Base-by-base conservation (phyloP, 2,113 vertebrate genomes). In the Saccopteryx leptura region DNA sequence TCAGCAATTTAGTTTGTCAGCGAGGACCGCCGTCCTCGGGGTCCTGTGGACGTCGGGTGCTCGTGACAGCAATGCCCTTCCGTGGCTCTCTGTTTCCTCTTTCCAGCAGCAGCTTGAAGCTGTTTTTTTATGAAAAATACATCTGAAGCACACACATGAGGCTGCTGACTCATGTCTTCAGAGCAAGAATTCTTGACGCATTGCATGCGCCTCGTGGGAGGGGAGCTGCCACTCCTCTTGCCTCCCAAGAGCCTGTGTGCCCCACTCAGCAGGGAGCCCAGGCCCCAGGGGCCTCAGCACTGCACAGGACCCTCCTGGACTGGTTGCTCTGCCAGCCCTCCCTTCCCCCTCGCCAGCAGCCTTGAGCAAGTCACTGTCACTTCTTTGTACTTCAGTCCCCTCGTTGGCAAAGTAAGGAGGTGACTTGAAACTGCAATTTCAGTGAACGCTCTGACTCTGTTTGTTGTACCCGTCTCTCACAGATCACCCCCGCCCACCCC, bases 91-190 rank as follows among this genome's bases (percentile, higher is more conserved):
- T 65, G n/a, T 91, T 96, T 94, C 85, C 54, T 85, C 15, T 93
- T 79, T 66, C 68, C n/a, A 89, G 82, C 28, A 48, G 61, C 6
- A 76, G 68, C 72, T 83, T 60, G 54, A 61, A 81, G 52, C 90
- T 93, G 33, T 88, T 91, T 89, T 89, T 60, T 63, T 31, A 11
- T 96, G 74, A 61, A 48, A 92, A 58, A 50, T 68, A 17, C 46
- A 14, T 93, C 52, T 91, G 88, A 93, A 75, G 72, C 74, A 56
- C 23, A 90, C 17, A 33, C 52, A 26, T 31, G 68, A 84, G 93
- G 58, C 54, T 74, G 56, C 86, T 89, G 95, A 96, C 33, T 95
- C 96, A 86, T 54, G 23, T 84, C 50, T 33, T 69, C 68, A 19
- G n/a, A 4, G 26, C 65, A 17, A 61, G 71, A 56, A 68, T 72